A percentile compares a stretch with the other conserved stretches of the same genome.
Conservation (phyloP, 2,797 vertebrate species). For the Sebastes minor region DNA sequence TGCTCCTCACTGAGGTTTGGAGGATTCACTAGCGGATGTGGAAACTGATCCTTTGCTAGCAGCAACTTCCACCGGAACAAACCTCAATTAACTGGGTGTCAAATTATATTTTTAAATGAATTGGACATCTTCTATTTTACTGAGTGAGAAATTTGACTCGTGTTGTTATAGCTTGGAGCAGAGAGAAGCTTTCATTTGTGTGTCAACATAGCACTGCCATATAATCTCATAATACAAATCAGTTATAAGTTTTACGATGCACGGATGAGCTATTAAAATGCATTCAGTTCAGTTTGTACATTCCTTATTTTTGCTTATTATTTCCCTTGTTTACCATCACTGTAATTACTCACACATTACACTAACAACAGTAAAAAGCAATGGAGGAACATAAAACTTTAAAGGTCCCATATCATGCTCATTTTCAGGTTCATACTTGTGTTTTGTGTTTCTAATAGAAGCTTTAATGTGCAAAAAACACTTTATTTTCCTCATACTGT, state of each 20-base stretch:
- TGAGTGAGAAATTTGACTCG: neutral
- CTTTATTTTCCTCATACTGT: too few relatives aligned
- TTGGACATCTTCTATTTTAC: too few relatives aligned
- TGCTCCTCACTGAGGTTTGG: neutral
- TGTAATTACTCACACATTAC: neutral
- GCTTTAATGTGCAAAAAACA: too few relatives aligned
- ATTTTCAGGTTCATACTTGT: too few relatives aligned
- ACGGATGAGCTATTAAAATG: neutral
- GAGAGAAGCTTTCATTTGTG: neutral
- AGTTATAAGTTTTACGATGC: neutral
- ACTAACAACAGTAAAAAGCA: neutral
- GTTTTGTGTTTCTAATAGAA: too few relatives aligned
- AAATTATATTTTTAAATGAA: neutral
- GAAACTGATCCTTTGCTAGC: neutral
- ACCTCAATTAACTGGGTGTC: neutral
- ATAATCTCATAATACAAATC: too few relatives aligned
- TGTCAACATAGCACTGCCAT: neutral
- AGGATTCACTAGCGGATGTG: neutral
- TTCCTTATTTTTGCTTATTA: too few relatives aligned
- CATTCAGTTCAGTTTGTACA: neutral
- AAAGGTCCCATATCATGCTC: too few relatives aligned
- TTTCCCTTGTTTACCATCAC: neutral
- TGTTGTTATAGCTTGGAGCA: neutral
- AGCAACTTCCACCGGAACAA: slow-evolving; percentile 4
- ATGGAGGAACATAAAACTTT: neutral